Conservation (phyloP, 2,113 vertebrate species). For the Anseranas semipalmata region DNA sequence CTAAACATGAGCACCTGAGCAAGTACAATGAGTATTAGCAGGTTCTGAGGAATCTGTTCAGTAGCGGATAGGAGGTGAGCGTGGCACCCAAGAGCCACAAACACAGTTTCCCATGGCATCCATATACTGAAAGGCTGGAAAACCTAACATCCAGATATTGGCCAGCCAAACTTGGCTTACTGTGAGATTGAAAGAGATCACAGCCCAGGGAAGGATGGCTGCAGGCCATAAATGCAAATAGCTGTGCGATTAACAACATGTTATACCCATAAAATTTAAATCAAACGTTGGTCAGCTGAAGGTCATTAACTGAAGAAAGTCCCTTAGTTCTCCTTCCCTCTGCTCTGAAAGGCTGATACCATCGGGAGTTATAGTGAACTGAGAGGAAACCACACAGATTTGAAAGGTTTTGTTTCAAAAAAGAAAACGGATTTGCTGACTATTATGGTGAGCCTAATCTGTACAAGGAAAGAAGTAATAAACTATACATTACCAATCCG, state of each 20-base stretch:
- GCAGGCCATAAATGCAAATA: conserved; percentile 51
- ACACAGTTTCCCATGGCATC: neutral
- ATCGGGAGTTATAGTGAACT: neutral
- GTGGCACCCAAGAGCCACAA: neutral
- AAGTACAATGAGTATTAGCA: neutral
- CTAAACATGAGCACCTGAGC: neutral
- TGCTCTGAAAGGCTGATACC: neutral
- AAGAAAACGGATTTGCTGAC: neutral
- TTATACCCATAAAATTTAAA: conserved; percentile 49
- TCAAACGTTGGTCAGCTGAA: conserved; percentile 48
- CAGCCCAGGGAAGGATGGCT: conserved; percentile 27
- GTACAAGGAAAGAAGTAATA: neutral
- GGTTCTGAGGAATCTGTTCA: neutral
- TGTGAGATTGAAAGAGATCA: neutral
- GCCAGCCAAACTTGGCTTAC: neutral
- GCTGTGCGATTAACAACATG: conserved; percentile 46
- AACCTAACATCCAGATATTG: neutral
- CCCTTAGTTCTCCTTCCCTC: neutral
- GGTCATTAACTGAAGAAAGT: conserved; percentile 1
- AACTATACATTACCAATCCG: neutral
- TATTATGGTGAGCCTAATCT: neutral
- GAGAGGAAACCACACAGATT: neutral
- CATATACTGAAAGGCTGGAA: neutral
- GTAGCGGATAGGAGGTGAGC: neutral
- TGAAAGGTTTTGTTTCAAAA: neutral